Evolutionary conservation across 1,140 invertebrate species (phyloP), one percentile per base, ranked within the genome.

Genomic region (Leptopilina boulardi): DNA sequence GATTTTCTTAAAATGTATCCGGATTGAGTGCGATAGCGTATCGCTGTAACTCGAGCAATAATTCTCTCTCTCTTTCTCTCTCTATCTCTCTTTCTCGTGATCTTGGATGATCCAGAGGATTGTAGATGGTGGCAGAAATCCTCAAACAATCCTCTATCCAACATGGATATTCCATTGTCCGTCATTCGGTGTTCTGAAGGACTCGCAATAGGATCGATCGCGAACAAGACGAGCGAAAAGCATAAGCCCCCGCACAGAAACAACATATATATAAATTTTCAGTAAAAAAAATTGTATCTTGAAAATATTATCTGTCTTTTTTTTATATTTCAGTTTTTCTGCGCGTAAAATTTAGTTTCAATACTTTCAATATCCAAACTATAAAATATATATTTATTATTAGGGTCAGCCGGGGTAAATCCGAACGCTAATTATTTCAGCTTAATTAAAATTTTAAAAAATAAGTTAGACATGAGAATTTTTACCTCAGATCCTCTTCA

Each of bases 161-260:
- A 80, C 77, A 76, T 74, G 70, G 47, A 38, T 80, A 80, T 78
- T 79, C 73, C 76, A 75, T 80, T 70, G 77, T 47, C 75, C 66
- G 23, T 34, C 23, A 15, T 30, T 1, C 10, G 56, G 56, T 66
- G 56, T 66, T 66, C 26, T 5, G 23, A 66, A n/a, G 10, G 23
- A 66, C 19, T 23, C 18, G 21, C 9, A 59, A 59, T 23, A 51
- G 23, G 23, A 26, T 66, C 56, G 56, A 30, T 66, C 56, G 10
- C 21, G 23, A n/a, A 30, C 23, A 66, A 66, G 56, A 30, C 23
- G 23, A 66, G 11, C 56, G 56, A 66, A 66, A 66, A 66, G 56
- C 56, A 66, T 66, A 66, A 30, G 56, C 56, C 30, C 26, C 15
- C n/a, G n/a, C 13, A 66, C 56, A 26, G 56, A 30, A 30, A 30